Conservation (phyloP, 2,113 vertebrate genomes). For the Alethe castanea region DNA sequence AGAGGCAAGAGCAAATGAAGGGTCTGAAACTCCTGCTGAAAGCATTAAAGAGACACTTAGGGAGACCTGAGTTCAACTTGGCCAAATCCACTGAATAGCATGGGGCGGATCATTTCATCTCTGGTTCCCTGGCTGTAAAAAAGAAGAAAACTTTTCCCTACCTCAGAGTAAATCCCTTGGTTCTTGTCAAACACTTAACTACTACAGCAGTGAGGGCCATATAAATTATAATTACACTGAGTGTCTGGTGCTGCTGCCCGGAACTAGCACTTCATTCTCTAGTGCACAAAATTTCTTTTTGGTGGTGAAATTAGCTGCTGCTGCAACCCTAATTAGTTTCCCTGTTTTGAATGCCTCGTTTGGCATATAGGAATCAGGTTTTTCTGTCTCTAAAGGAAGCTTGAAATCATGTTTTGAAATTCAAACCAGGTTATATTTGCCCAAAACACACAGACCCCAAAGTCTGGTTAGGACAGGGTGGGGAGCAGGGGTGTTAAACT, state of each 20-base stretch:
- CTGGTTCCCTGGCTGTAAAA: neutral
- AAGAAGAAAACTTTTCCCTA: conserved; percentile 43
- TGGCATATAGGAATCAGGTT: conserved; percentile 33
- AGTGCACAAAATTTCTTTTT: conserved; percentile 35
- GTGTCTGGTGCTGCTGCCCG: conserved; percentile 38
- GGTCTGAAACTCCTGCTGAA: neutral
- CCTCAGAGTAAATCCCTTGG: conserved; percentile 44
- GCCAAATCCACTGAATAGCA: neutral
- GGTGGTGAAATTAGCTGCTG: conserved; percentile 35
- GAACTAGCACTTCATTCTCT: conserved; percentile 62
- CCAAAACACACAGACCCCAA: conserved; percentile 17
- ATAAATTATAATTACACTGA: conserved; percentile 60
- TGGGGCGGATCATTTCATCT: neutral
- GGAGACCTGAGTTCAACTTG: neutral
- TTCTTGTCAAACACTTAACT: conserved; percentile 52
- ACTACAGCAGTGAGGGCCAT: neutral
- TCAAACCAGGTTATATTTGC: conserved; percentile 57
- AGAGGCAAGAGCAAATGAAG: neutral
- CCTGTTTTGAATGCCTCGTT: conserved; percentile 30
- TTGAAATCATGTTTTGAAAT: conserved; percentile 51
- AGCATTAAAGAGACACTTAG: neutral
- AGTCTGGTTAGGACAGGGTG: conserved; percentile 47
- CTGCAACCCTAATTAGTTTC: conserved; percentile 32
- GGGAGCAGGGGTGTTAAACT: conserved; percentile 60
- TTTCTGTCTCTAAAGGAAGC: conserved; percentile 40